phyloP scores from a whole-genome alignment of 2,888 invertebrate genomes.

The Sinhomidia bicolor region DNA sequence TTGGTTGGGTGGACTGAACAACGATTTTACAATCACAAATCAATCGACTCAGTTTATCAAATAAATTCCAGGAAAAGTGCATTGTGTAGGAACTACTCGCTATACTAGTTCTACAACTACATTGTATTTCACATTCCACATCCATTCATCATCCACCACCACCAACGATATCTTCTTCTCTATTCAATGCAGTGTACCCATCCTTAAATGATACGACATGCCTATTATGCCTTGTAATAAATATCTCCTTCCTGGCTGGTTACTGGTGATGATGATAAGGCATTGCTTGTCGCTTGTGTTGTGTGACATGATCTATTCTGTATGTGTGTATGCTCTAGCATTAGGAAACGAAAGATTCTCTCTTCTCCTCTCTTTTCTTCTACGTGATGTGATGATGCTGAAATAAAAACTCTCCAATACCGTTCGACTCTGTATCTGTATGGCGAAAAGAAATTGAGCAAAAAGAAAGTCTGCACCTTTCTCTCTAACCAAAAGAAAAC shows the following conservation, averaged over 20 bases:
- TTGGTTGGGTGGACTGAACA: neutral
- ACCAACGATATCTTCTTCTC: too few relatives aligned
- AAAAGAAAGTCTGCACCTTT: conserved; percentile 55
- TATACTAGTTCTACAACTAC: too few relatives aligned
- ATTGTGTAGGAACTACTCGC: too few relatives aligned
- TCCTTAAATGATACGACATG: neutral
- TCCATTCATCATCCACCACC: too few relatives aligned
- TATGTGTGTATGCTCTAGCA: neutral
- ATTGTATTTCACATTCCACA: too few relatives aligned
- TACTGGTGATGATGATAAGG: neutral
- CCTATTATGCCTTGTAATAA: neutral
- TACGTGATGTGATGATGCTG: conserved; percentile 42
- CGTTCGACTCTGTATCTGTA: neutral
- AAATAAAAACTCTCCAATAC: conserved; percentile 9
- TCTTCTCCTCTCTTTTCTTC: neutral
- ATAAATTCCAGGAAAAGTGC: too few relatives aligned
- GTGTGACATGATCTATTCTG: conserved; percentile 20
- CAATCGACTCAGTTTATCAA: too few relatives aligned
- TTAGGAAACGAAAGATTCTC: neutral
- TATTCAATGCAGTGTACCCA: conserved; percentile 11
- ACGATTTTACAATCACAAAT: too few relatives aligned
- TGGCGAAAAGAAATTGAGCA: conserved; percentile 19
- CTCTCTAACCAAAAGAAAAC: conserved; percentile 53
- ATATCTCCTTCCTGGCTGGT: neutral
- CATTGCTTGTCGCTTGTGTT: neutral